Evolutionary conservation across 2,113 vertebrate species (phyloP).

Genomic region (Nematolebias whitei): DNA sequence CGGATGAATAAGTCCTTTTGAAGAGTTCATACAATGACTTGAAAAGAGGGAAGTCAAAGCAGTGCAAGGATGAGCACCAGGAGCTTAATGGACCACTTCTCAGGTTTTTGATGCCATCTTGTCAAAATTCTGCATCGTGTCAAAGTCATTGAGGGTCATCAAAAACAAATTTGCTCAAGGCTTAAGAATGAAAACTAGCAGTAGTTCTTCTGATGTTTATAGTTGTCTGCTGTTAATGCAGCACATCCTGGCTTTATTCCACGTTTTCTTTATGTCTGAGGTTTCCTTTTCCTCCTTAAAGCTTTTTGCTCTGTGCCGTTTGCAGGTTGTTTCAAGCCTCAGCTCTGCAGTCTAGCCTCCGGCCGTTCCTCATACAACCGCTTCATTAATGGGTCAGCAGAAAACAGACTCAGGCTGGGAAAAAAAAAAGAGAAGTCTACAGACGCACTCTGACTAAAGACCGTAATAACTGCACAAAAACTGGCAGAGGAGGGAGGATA

Average conservation of each 20-base stretch:
- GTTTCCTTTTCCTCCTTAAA: constrained; percentile 22
- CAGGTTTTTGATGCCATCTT: constrained; percentile 40
- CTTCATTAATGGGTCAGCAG: constrained; percentile 61
- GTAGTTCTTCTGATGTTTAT: constrained; percentile 21
- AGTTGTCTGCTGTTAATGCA: background rate
- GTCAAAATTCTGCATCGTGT: constrained; percentile 27
- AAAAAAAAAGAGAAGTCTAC: constrained; percentile 11
- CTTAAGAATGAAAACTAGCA: background rate
- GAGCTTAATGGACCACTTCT: constrained; percentile 39
- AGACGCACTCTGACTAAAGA: constrained; percentile 41
- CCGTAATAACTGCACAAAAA: constrained; percentile 48
- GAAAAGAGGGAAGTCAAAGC: constrained; percentile 11
- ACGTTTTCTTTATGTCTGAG: constrained; percentile 20
- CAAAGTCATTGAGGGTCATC: constrained; percentile 44
- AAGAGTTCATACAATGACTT: constrained; percentile 7
- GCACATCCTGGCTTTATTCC: constrained; percentile 27
- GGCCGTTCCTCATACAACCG: constrained; percentile 42
- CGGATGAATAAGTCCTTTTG: constrained; percentile 14
- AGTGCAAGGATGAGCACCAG: constrained; percentile 12
- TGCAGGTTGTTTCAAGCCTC: constrained; percentile 39
- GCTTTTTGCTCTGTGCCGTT: constrained; percentile 19
- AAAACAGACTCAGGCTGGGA: constrained; percentile 42
- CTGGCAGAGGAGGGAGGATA: background rate
- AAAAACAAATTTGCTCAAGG: constrained; percentile 22
- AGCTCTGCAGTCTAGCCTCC: constrained; percentile 53